Base-by-base conservation (phyloP, 2,888 invertebrate species). In the Taphrorychus bicolor region DNA sequence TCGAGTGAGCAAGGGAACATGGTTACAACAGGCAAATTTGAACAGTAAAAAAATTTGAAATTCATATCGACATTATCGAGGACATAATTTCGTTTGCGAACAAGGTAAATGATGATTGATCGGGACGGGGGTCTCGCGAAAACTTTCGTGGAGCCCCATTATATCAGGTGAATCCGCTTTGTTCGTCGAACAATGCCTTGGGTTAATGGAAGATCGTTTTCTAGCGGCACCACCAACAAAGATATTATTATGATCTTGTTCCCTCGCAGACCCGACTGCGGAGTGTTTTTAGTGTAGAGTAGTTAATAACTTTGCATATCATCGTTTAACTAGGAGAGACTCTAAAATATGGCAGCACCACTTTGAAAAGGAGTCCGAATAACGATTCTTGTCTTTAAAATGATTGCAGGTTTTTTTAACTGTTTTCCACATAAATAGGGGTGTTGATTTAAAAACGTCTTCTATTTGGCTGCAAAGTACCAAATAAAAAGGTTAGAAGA, bases 21-120 rank as follows among this genome's bases (percentile, higher is more conserved):
- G 51, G 52, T 45, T 17, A 41, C 73, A 87, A 86, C 76, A 81
- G 77, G 82, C 76, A 32, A 2, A 9, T 32, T 32, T 32, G 32
- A 32, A 32, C 7, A 32, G 3, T 3, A 11, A 32, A 32, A 32
- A 9, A 73, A 56, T 56, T 48, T 45, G 45, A 57, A 63, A 57
- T 40, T 32, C 53, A 11, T 51, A 51, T 51, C 51, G 49, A 51
- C 21, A 60, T 32, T 45, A 45, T 17, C 45, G 16, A 18, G 45
- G 45, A 18, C 60, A 51, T 19, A 51, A 14, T 52, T 42, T 32
- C 51, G 40, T 51, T 41, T 32, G 18, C 22, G n/a, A 21, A 21
- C 5, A 16, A n/a, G 16, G n/a, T 21, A 54, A 45, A 54, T 54
- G 32, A 24, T 32, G 51, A 52, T 40, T 45, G 41, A 57, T 57